A percentile compares a stretch with the other conserved stretches of the same genome.
Evolutionary conservation across 2,797 vertebrate species (phyloP).

Genomic region (Sphaeramia orbicularis): DNA sequence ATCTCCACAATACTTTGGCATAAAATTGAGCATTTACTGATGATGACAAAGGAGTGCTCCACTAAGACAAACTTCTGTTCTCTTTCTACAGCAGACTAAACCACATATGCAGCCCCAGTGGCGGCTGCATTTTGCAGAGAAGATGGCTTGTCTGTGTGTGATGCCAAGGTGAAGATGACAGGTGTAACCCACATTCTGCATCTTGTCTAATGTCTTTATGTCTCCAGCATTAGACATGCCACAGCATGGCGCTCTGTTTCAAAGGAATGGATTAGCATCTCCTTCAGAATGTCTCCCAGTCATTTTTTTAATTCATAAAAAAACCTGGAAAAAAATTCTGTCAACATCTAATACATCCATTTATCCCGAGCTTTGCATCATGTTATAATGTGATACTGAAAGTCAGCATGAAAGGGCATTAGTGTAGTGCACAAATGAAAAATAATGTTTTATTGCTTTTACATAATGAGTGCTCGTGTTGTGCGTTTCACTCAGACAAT

Average conservation of each 20-base stretch:
- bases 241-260: conserved; percentile 38
- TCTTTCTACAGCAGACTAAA: conserved; percentile 16
- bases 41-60: conserved; percentile 60
- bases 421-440: conserved; percentile 58
- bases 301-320: conserved; percentile 27
- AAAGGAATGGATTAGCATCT: conserved; percentile 52
- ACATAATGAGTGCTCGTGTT: conserved; percentile 30
- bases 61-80: conserved; percentile 34
- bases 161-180: conserved; percentile 56
- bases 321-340: conserved; percentile 5
- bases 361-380: conserved; percentile 50
- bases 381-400: conserved; percentile 47
- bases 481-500: conserved; percentile 36
- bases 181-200: conserved; percentile 62
- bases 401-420: conserved; percentile 53
- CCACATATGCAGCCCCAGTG: conserved; percentile 20
- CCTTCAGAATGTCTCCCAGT: conserved; percentile 17
- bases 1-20: conserved; percentile 67
- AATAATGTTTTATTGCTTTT: conserved; percentile 50
- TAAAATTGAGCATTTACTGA: conserved; percentile 69
- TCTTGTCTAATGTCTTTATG: conserved; percentile 55
- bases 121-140: conserved; percentile 17
- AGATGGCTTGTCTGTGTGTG: conserved; percentile 30
- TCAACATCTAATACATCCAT: conserved; percentile 29
- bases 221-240: conserved; percentile 56